Evolutionary conservation across 2,113 vertebrate genomes (phyloP).

Genomic region (Ophthalmolycus amberensis): DNA sequence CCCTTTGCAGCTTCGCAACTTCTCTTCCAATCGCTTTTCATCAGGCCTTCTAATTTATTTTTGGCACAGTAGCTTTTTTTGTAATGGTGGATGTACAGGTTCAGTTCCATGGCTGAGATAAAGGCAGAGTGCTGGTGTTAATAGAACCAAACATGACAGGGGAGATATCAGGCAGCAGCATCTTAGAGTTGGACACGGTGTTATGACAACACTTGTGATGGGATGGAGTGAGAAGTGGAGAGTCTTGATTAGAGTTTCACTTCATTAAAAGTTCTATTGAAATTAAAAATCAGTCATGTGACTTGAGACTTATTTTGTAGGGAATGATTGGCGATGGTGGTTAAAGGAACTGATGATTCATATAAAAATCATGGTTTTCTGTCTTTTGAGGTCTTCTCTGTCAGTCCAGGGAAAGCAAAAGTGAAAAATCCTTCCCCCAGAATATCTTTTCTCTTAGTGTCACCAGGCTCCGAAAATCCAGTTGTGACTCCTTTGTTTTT

Average conservation of each 20-base stretch:
- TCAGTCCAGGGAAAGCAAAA: conserved; percentile 51
- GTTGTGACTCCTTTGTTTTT: conserved; percentile 64
- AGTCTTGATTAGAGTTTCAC: conserved; percentile 66
- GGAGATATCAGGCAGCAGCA: conserved; percentile 5
- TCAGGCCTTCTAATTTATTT: conserved; percentile 76
- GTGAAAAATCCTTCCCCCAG: conserved; percentile 65
- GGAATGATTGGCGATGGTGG: neutral
- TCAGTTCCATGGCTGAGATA: conserved; percentile 60
- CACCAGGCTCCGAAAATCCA: conserved; percentile 54
- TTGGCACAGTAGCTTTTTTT: conserved; percentile 67
- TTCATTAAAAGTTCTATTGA: conserved; percentile 70
- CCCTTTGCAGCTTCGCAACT: conserved; percentile 66
- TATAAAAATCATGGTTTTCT: conserved; percentile 31
- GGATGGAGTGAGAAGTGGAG: conserved; percentile 31
- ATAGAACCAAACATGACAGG: conserved; percentile 58
- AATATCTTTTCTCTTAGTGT: conserved; percentile 64
- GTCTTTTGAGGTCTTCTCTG: conserved; percentile 44
- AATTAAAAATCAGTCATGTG: conserved; percentile 51
- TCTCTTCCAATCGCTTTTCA: conserved; percentile 75
- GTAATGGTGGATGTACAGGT: conserved; percentile 59
- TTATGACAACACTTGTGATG: conserved; percentile 19
- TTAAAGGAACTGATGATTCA: conserved; percentile 20
- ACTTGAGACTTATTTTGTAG: conserved; percentile 17
- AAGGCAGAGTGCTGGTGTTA: conserved; percentile 62
- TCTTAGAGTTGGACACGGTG: conserved; percentile 14